Conservation (phyloP, 2,113 vertebrate genomes). For the Nothocercus julius region DNA sequence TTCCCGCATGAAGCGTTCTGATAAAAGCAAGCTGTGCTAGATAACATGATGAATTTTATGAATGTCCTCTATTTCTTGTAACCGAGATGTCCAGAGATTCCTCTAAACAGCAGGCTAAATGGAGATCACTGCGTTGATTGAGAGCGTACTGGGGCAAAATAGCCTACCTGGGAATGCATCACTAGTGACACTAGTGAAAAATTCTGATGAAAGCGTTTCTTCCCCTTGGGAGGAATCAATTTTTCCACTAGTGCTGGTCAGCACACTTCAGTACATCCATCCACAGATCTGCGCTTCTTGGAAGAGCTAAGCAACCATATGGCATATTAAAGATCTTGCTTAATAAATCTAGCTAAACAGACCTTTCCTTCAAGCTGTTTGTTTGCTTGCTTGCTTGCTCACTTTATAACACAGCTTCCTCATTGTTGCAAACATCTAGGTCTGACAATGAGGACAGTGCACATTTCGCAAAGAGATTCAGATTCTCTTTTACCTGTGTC, state of each 20-base stretch:
- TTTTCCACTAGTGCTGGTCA: background rate
- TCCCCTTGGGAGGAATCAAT: background rate
- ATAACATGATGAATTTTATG: constrained; percentile 16
- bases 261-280: background rate
- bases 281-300: background rate
- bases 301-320: constrained; percentile 28
- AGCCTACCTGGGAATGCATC: constrained; percentile 19
- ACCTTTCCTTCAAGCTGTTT: constrained; percentile 34
- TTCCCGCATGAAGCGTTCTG: constrained; percentile 24
- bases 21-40: constrained; percentile 28
- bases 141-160: constrained; percentile 53
- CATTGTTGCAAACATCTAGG: constrained; percentile 56
- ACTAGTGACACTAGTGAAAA: constrained; percentile 33
- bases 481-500: constrained; percentile 54
- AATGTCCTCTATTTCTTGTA: background rate
- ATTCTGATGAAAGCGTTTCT: background rate
- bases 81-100: background rate
- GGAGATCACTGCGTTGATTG: constrained; percentile 25
- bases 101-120: constrained; percentile 57
- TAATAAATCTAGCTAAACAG: constrained; percentile 72
- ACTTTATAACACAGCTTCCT: constrained; percentile 37
- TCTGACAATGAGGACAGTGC: constrained; percentile 10
- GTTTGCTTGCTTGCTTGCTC: background rate
- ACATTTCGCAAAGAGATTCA: constrained; percentile 42
- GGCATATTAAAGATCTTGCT: constrained; percentile 43